These are phyloP conservation scores for Timandra comae DNA, from an alignment of 2,888 invertebrate species.

Conservation along the genomic window DNA sequence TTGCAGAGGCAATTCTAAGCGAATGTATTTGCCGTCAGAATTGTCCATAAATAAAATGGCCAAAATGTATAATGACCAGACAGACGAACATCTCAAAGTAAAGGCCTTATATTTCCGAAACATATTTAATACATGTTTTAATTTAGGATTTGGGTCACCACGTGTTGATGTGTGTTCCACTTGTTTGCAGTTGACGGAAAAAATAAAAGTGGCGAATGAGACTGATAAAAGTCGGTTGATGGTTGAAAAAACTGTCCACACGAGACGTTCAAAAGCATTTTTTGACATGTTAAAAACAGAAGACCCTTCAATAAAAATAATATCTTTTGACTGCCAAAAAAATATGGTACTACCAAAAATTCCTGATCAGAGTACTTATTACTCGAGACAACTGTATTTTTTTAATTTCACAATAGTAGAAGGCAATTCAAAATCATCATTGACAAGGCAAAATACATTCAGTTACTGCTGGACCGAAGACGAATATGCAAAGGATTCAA, in stretches of 20 bases:
- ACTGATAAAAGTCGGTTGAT: constrained; percentile 3
- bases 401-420: constrained; percentile 38
- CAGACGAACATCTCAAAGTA: constrained; percentile 2
- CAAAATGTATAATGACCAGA: constrained; percentile 9
- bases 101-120: constrained; percentile 16
- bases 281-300: constrained; percentile 11
- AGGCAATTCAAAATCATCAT: constrained; percentile 15
- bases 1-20: constrained; percentile 7
- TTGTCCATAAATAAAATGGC: constrained; percentile 8
- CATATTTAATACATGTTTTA: constrained; percentile 18
- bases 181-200: constrained; percentile 15
- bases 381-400: constrained; percentile 28
- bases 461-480: constrained; percentile 23
- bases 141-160: constrained; percentile 19
- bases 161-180: constrained; percentile 6
- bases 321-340: constrained; percentile 21
- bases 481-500: constrained; percentile 11
- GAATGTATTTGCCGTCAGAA: constrained; percentile 6
- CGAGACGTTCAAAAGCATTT: constrained; percentile 14
- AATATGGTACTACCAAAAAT: constrained; percentile 19
- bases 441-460: constrained; percentile 17
- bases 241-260: constrained; percentile 10
- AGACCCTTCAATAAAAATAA: constrained; percentile 4
- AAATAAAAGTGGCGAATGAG: constrained; percentile 7
- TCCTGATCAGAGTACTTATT: constrained; percentile 37